Percentiles rank a stretch among this genome's conserved stretches.
These are phyloP conservation scores for Prosapia bicincta DNA, from an alignment of 2,888 invertebrate species.

Conservation along the genomic window DNA sequence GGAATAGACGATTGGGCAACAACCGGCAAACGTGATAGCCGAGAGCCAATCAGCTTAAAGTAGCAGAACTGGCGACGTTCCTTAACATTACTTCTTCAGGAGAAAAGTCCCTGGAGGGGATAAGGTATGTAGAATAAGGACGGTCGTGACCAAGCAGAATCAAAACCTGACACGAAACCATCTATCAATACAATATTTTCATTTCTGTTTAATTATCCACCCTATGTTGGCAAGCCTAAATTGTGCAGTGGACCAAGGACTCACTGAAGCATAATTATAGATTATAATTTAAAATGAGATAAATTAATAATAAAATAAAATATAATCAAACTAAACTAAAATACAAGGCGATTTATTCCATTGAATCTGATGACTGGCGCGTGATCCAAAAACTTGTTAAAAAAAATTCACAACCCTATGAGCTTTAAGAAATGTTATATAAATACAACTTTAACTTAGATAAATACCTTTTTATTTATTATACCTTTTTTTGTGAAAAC, in stretches of 20 bases:
- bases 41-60: constrained; percentile 20
- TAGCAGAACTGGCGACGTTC: not conserved
- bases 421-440: too few relatives aligned
- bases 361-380: too few relatives aligned
- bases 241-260: too few relatives aligned
- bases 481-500: too few relatives aligned
- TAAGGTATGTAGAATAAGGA: not conserved
- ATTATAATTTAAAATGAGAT: too few relatives aligned
- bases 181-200: not conserved
- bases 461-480: too few relatives aligned
- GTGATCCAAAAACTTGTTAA: too few relatives aligned
- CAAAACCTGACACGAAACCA: not conserved
- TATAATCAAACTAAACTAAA: too few relatives aligned
- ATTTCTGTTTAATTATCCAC: not conserved
- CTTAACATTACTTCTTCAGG: constrained; percentile 23
- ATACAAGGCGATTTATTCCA: too few relatives aligned
- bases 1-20: constrained; percentile 16
- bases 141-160: not conserved
- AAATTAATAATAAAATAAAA: not conserved
- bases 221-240: not conserved
- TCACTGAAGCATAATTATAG: too few relatives aligned
- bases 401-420: too few relatives aligned
- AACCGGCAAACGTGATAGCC: constrained; percentile 10
- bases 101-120: constrained; percentile 13
- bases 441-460: too few relatives aligned